Base-by-base conservation (phyloP, 2,113 vertebrate species). In the Hyla sarda region DNA sequence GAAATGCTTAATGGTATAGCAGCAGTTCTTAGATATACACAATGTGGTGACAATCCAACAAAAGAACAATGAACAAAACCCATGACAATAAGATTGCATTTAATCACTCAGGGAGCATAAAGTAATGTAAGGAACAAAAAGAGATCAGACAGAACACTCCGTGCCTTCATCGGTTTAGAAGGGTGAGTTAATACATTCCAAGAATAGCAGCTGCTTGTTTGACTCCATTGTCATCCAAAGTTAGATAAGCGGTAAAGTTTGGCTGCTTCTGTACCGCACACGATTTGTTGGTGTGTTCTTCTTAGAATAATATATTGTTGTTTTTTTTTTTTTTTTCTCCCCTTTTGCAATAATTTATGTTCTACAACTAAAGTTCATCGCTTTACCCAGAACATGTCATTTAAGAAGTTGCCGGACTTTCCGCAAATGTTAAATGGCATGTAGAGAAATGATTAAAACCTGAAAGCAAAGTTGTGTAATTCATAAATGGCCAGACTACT, bases 161-260 rank as follows among this genome's bases (percentile, higher is more conserved):
- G 80, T 50, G 62, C 41, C 37, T 47, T 47, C 60, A 37, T 41
- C 37, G 52, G 7, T 28, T 58, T 13, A 30, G 45, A 34, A 14
- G 41, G 65, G 23, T 3, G 50, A 54, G 21, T 71, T 37, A 54
- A 71, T 17, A 72, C n/a, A 48, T 82, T 82, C 47, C 65, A 82
- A 56, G 47, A 82, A 62, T 65, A 81, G 23, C 56, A 62, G 56
- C 34, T 81, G 32, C 10, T 50, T 76, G 5, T 74, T 74, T 50
- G 25, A 76, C 45, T 76, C 45, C 16, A 76, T 71, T 41, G 67
- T 71, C 67, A 17, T 37, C 67, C n/a, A 76, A 52, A n/a, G 54
- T 41, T 80, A 60, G 41, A 80, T 45, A 56, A 80, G 77, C 77
- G n/a, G 56, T 60, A 62, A 60, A 62, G 34, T 80, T 34, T 23